Evolutionary conservation across 2,888 invertebrate genomes (phyloP).

Genomic region (Dynastes maya): DNA sequence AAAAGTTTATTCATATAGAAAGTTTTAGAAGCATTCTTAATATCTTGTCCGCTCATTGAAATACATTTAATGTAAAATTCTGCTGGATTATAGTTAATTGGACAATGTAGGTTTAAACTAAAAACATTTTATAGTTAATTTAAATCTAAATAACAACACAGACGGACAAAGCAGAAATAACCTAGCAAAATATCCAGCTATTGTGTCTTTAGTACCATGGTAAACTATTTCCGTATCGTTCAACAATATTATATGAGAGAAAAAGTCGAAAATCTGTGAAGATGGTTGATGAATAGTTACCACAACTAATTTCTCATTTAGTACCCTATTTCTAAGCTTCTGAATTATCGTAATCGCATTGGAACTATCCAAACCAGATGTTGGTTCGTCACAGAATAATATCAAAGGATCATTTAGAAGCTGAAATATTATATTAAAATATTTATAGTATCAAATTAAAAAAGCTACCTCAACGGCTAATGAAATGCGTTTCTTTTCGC

Average conservation of each 20-base stretch:
- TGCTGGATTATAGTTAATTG: constrained; percentile 86
- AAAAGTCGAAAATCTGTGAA: constrained; percentile 87
- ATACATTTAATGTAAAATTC: constrained; percentile 85
- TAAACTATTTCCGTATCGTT: constrained; percentile 85
- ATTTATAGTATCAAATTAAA: background rate
- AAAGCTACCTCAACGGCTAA: constrained; percentile 79
- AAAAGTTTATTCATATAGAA: constrained; percentile 15
- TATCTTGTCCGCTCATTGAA: constrained; percentile 57
- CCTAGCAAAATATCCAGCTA: constrained; percentile 70
- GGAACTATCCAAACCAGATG: constrained; percentile 92
- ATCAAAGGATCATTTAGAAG: constrained; percentile 90
- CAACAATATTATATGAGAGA: constrained; percentile 85
- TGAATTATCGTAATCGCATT: constrained; percentile 87
- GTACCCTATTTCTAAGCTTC: constrained; percentile 77
- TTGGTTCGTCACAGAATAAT: constrained; percentile 95
- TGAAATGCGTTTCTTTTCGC: constrained; percentile 89
- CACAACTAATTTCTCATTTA: constrained; percentile 84
- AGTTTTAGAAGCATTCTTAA: background rate
- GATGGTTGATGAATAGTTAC: constrained; percentile 95
- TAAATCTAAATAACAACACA: too few relatives aligned
- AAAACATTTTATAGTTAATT: constrained; percentile 27
- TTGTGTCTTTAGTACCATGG: constrained; percentile 80
- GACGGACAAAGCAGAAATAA: constrained; percentile 30
- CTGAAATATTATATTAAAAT: constrained; percentile 68
- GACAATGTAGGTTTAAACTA: constrained; percentile 77